Evolutionary conservation across 2,113 vertebrate genomes (phyloP).

Genomic region (Anoura caudifer): DNA sequence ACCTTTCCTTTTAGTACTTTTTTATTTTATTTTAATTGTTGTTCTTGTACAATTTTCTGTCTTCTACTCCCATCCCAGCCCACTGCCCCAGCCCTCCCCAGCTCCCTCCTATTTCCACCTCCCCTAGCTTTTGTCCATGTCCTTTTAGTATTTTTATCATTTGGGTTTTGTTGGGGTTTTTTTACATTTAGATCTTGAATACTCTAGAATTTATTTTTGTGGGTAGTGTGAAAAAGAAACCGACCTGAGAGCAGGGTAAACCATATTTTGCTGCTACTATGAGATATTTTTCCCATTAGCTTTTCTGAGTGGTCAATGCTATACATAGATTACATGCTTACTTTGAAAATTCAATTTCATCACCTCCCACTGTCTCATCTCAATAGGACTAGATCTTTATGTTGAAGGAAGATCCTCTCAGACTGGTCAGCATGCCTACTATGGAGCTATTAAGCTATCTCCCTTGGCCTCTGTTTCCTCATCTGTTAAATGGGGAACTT

Average conservation of each 20-base stretch:
- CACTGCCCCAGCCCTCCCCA: too few relatives aligned
- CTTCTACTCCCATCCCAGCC: too few relatives aligned
- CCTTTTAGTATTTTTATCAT: background rate
- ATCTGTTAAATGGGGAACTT: slow-evolving; percentile 49
- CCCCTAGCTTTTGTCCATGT: too few relatives aligned
- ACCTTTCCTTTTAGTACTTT: background rate
- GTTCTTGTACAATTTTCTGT: too few relatives aligned
- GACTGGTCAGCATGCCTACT: background rate
- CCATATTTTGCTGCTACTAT: background rate
- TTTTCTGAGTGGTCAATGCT: background rate
- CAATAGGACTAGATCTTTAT: background rate
- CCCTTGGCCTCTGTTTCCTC: slow-evolving; percentile 35
- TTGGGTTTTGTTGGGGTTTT: background rate
- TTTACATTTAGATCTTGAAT: slow-evolving; percentile 1
- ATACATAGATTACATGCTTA: background rate
- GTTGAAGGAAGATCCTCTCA: background rate
- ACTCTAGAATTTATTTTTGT: slow-evolving; percentile 17
- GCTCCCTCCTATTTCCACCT: too few relatives aligned
- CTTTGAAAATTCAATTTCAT: slow-evolving; percentile 4
- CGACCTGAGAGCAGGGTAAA: background rate
- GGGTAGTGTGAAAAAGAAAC: background rate
- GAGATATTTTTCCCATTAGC: background rate
- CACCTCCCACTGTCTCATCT: background rate
- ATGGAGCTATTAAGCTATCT: background rate
- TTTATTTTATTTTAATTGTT: too few relatives aligned